phyloP scores from a whole-genome alignment of 2,888 invertebrate species.

The Mythimna impura region DNA sequence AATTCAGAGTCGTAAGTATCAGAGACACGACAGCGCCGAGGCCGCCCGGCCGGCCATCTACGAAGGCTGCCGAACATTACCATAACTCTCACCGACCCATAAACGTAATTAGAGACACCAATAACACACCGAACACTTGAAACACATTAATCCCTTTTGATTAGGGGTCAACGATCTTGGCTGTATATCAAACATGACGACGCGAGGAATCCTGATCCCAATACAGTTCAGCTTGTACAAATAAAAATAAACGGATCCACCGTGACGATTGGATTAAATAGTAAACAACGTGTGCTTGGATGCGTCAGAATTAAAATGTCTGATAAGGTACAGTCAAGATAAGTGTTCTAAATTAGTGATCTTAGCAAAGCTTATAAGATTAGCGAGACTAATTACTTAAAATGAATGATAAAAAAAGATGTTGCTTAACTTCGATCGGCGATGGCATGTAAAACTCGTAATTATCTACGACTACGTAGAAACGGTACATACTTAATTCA shows the following conservation, averaged over 20 bases:
- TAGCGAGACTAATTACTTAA: conserved; percentile 57
- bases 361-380: conserved; percentile 39
- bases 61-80: conserved; percentile 86
- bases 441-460: conserved; percentile 52
- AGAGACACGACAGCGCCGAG: conserved; percentile 79
- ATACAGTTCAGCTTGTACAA: conserved; percentile 75
- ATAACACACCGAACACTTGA: conserved; percentile 85
- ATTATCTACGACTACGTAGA: conserved; percentile 58
- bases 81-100: conserved; percentile 86
- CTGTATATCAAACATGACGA: conserved; percentile 80
- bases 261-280: conserved; percentile 74
- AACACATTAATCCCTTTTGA: conserved; percentile 87
- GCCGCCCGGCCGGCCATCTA: conserved; percentile 80
- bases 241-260: conserved; percentile 76
- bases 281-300: conserved; percentile 72
- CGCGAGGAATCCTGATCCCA: conserved; percentile 77
- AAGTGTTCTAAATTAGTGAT: conserved; percentile 48
- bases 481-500: conserved; percentile 66
- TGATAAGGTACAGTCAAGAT: conserved; percentile 68
- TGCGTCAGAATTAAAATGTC: conserved; percentile 74
- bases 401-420: conserved; percentile 48
- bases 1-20: conserved; percentile 91
- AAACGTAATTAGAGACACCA: conserved; percentile 88
- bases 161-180: conserved; percentile 82
- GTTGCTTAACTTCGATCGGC: conserved; percentile 48